phyloP scores from a whole-genome alignment of 2,797 vertebrate genomes.

The Schizothorax lantsangensis region DNA sequence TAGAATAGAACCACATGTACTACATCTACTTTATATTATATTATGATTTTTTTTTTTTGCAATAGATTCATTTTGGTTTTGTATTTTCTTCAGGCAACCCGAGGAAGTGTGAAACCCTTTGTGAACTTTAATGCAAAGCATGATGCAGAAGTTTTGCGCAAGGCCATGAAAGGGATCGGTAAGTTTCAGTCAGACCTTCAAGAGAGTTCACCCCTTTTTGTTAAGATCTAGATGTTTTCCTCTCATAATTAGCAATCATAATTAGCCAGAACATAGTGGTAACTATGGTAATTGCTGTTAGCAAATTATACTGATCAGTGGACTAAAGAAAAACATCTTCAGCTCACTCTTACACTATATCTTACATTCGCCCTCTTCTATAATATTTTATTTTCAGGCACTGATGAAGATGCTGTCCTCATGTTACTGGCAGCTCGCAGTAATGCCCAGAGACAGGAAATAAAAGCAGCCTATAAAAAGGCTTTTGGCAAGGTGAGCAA shows the following conservation, averaged over 20 bases:
- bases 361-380: background rate
- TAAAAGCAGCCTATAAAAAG: constrained; percentile 87
- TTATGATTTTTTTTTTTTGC: background rate
- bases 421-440: constrained; percentile 85
- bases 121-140: constrained; percentile 88
- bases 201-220: background rate
- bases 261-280: constrained; percentile 5
- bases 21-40: background rate
- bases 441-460: constrained; percentile 92
- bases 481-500: constrained; percentile 88
- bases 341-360: background rate
- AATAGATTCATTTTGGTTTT: background rate
- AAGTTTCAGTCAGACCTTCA: constrained; percentile 57
- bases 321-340: background rate
- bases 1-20: background rate
- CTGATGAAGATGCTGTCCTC: constrained; percentile 89
- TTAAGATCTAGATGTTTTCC: background rate
- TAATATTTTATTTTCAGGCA: constrained; percentile 79
- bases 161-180: constrained; percentile 98
- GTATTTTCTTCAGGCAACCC: constrained; percentile 63
- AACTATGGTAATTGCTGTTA: constrained; percentile 10
- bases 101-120: constrained; percentile 83
- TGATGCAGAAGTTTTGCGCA: constrained; percentile 90
- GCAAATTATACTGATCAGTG: constrained; percentile 5
- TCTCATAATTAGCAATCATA: background rate